Conservation (phyloP, 2,797 vertebrate genomes). For the Pogoniulus pusillus region DNA sequence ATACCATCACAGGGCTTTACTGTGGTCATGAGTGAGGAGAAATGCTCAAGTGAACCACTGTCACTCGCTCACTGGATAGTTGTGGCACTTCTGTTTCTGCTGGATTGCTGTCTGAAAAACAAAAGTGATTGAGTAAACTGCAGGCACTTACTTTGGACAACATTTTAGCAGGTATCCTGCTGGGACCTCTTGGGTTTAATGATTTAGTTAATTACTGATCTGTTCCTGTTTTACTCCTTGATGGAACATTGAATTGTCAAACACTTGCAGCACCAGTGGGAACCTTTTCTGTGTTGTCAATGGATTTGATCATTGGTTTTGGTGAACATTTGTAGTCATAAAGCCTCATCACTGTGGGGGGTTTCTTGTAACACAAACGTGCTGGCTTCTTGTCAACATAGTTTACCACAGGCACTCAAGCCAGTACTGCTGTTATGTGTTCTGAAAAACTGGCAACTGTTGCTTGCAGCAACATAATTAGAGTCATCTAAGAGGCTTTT, state of each 20-base stretch:
- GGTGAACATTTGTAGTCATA: not conserved
- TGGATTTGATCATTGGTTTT: not conserved
- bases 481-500: not conserved
- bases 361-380: not conserved
- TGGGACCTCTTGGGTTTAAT: not conserved
- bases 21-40: not conserved
- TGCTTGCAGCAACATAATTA: not conserved
- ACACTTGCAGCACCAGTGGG: not conserved
- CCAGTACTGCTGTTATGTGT: not conserved
- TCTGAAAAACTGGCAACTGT: not conserved
- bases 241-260: not conserved
- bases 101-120: not conserved
- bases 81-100: not conserved
- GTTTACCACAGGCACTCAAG: not conserved
- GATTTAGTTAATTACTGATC: slow-evolving; percentile 13
- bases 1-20: not conserved
- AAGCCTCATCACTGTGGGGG: not conserved
- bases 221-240: slow-evolving; percentile 29
- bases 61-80: not conserved
- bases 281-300: not conserved
- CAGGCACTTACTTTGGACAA: not conserved
- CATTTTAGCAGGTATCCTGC: not conserved
- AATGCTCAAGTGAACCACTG: not conserved
- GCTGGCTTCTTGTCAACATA: not conserved
- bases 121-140: not conserved